phyloP scores from a whole-genome alignment of 2,113 vertebrate species.

The Sigmodon hispidus region DNA sequence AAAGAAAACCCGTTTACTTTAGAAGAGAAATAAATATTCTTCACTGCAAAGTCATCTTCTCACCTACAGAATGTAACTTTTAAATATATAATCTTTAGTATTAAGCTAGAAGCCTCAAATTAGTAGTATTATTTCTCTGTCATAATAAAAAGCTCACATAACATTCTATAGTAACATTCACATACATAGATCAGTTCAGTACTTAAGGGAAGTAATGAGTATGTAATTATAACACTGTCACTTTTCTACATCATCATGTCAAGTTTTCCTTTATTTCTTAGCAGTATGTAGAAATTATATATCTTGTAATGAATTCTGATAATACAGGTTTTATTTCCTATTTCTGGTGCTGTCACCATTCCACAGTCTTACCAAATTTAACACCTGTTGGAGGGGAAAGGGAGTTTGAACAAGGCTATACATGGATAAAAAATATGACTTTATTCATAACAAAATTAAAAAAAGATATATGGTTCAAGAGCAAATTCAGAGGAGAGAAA shows the following conservation, averaged over 20 bases:
- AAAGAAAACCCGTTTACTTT: neutral
- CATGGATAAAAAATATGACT: too few species aligned
- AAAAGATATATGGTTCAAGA: too few species aligned
- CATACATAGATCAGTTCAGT: neutral
- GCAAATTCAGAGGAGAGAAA: too few species aligned
- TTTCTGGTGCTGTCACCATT: neutral
- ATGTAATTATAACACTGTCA: neutral
- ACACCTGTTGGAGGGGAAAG: too few species aligned
- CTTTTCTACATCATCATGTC: neutral
- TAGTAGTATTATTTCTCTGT: neutral
- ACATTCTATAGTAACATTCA: neutral
- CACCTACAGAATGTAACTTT: neutral
- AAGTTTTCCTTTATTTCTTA: slow-evolving; percentile 13
- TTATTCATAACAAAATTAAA: too few species aligned
- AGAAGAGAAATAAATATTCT: neutral
- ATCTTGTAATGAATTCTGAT: neutral
- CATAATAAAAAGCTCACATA: neutral
- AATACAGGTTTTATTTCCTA: neutral
- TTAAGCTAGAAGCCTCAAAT: neutral
- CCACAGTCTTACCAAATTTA: slow-evolving; percentile 20
- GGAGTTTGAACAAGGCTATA: too few species aligned
- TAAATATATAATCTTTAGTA: neutral
- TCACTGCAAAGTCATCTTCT: neutral
- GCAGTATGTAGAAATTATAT: slow-evolving; percentile 4
- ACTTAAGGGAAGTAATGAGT: neutral